Percentiles rank a stretch among this genome's conserved stretches.
Evolutionary conservation across 2,113 vertebrate species (phyloP).

Genomic region (Aegotheles bennettii): DNA sequence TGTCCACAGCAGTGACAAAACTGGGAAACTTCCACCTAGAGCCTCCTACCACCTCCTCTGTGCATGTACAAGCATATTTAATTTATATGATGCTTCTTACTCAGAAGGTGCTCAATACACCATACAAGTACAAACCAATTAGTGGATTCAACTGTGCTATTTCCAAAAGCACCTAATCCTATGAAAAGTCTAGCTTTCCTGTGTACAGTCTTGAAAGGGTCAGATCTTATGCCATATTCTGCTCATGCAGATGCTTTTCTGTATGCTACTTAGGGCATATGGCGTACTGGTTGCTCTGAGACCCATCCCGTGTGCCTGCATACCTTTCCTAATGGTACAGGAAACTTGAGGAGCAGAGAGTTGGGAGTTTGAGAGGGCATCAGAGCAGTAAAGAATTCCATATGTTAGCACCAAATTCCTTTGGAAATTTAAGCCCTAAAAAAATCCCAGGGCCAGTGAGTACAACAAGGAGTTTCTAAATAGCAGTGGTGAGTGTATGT

Average conservation of each 20-base stretch:
- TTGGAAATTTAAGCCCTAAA: not conserved
- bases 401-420: constrained; percentile 28
- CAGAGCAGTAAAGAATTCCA: not conserved
- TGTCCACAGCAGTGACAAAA: not conserved
- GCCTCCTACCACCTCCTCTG: not conserved
- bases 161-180: not conserved
- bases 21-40: not conserved
- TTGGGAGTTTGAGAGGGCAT: not conserved
- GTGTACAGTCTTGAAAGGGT: not conserved
- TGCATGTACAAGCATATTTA: not conserved
- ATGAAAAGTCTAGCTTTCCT: not conserved
- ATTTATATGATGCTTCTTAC: not conserved
- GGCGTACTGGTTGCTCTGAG: not conserved
- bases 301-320: not conserved
- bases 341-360: constrained; percentile 6
- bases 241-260: not conserved
- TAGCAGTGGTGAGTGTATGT: not conserved
- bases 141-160: not conserved
- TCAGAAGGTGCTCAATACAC: not conserved
- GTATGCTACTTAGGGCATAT: not conserved
- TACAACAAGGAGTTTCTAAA: not conserved
- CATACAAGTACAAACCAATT: not conserved
- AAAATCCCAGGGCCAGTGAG: not conserved
- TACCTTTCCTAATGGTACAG: constrained; percentile 18
- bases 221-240: not conserved